Base-by-base conservation (phyloP, 2,797 vertebrate genomes). In the Hoplostethus mediterraneus region DNA sequence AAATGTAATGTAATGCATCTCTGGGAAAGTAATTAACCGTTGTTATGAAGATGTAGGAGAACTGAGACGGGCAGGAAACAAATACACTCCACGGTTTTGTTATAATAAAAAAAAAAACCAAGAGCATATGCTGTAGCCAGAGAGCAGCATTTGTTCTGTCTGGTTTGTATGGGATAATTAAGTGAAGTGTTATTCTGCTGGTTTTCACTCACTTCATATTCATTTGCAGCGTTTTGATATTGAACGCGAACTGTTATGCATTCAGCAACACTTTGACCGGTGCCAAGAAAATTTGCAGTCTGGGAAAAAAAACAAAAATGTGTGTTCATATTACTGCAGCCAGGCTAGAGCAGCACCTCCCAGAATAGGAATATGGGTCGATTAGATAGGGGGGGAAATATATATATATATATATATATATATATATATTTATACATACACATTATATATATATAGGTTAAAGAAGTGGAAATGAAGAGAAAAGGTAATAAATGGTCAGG, bases 191-290 rank as follows among this genome's bases (percentile, higher is more conserved):
- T 94, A 92, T 92, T 93, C 92, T 89, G 94, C 83, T 88, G 87
- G 76, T 88, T 94, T 92, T 88, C 90, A 86, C 88, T 92, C 89
- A 93, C 91, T 93, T 95, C 85, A 92, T 93, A 93, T 94, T 94
- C 92, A 73, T 90, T 90, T 90, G 89, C 90, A 89, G 82, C 80
- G 88, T 90, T 93, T 77, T 87, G 90, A 93, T 93, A 93, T 89
- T 88, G 87, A 92, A 89, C 81, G 64, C 75, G 89, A 93, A 94
- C 92, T 94, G 94, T 93, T 93, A 93, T 88, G 85, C 87, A 88
- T 92, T 91, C 92, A 90, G 92, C 94, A 95, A 95, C 94, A 95
- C 93, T 87, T 94, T 81, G 67, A 71, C 56, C 61, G 78, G 82
- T 94, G 94, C 95, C 95, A 95, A 94, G 91, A 93, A 90, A 88